phyloP scores from a whole-genome alignment of 1,140 invertebrate species.

The Drosophila sproati region DNA sequence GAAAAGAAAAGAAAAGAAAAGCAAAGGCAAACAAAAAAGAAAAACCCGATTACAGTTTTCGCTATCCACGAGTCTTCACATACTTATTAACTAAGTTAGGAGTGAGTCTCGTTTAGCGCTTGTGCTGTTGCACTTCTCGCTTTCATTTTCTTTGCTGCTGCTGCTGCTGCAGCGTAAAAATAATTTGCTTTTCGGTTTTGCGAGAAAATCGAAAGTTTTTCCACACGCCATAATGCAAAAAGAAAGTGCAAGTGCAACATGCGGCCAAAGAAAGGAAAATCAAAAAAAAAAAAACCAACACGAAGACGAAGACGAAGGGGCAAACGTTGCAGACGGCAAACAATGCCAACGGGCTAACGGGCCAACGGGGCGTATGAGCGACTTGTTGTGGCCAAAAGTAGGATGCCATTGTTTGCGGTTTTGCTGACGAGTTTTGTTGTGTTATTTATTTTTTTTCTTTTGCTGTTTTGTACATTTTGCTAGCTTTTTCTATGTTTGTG shows the following conservation, averaged over 20 bases:
- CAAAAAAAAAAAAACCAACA: conserved; percentile 4
- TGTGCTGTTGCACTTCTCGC: conserved; percentile 75
- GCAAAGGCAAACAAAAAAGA: conserved; percentile 10
- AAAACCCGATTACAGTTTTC: conserved; percentile 44
- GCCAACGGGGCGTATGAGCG: conserved; percentile 79
- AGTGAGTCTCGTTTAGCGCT: conserved; percentile 23
- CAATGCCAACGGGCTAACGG: conserved; percentile 75
- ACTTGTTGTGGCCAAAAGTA: conserved; percentile 81
- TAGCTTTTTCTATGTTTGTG: conserved; percentile 27
- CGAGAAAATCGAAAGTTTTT: conserved; percentile 85
- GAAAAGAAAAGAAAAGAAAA: background rate
- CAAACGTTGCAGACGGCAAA: conserved; percentile 27
- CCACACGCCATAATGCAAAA: conserved; percentile 84
- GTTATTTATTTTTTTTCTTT: too few relatives aligned
- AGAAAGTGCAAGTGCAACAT: conserved; percentile 84
- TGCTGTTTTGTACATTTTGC: conserved; percentile 22
- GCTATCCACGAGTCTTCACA: conserved; percentile 14
- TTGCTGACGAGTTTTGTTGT: conserved; percentile 53
- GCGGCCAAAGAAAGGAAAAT: conserved; percentile 60
- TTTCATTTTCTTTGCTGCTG: conserved; percentile 76
- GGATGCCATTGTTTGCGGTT: conserved; percentile 77
- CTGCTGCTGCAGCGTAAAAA: conserved; percentile 45
- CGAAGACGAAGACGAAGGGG: background rate
- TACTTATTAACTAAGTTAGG: conserved; percentile 27
- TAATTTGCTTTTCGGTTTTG: conserved; percentile 48